Evolutionary conservation across 2,888 invertebrate genomes (phyloP).

Genomic region (Agapetus fuscipes): DNA sequence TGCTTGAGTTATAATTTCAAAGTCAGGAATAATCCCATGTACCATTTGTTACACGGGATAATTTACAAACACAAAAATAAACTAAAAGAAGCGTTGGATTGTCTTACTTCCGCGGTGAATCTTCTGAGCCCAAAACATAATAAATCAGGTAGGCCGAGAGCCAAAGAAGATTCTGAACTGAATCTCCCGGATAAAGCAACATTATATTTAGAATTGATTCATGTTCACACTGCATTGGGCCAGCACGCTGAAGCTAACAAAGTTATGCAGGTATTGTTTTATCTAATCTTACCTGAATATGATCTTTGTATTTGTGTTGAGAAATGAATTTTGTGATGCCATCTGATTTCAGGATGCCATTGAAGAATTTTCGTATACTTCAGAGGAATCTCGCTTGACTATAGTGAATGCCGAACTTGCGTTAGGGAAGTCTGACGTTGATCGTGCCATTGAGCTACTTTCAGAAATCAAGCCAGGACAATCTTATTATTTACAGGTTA

Average conservation of each 20-base stretch:
- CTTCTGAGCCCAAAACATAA: slow-evolving; percentile 48
- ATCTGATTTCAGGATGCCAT: slow-evolving; percentile 54
- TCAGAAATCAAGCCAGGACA: slow-evolving; percentile 69
- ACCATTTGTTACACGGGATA: slow-evolving; percentile 77
- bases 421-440: slow-evolving; percentile 68
- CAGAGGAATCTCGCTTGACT: slow-evolving; percentile 76
- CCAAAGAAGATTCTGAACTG: slow-evolving; percentile 36
- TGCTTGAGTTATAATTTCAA: slow-evolving; percentile 89
- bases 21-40: slow-evolving; percentile 83
- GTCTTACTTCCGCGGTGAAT: slow-evolving; percentile 64
- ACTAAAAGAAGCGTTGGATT: slow-evolving; percentile 60
- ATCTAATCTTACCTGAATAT: no score
- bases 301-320: no score
- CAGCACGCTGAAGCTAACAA: slow-evolving; percentile 72
- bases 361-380: slow-evolving; percentile 61
- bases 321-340: no score
- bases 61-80: slow-evolving; percentile 69
- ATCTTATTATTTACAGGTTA: slow-evolving; percentile 68
- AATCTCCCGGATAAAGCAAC: slow-evolving; percentile 71
- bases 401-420: slow-evolving; percentile 81
- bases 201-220: slow-evolving; percentile 78
- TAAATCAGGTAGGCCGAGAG: slow-evolving; percentile 28
- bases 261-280: slow-evolving; percentile 67
- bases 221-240: slow-evolving; percentile 58
- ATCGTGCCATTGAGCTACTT: slow-evolving; percentile 71